phyloP scores from a whole-genome alignment of 2,888 invertebrate species.

The Sialis lutaria region DNA sequence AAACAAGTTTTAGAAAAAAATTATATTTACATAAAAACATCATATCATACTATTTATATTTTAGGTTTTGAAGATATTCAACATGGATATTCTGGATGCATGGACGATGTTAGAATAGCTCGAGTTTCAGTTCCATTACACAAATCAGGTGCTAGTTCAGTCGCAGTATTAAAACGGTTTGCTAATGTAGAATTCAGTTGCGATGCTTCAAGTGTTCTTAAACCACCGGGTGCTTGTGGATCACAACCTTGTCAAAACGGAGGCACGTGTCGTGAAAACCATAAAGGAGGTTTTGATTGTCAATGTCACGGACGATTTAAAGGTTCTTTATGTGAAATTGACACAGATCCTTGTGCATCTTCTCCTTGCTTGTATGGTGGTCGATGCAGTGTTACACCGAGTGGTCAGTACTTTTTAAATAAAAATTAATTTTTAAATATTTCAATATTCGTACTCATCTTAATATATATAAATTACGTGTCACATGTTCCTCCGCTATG shows the following conservation, averaged over 20 bases:
- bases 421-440: neutral
- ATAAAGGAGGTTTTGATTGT: conserved; percentile 51
- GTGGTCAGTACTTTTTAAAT: conserved; percentile 17
- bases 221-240: conserved; percentile 49
- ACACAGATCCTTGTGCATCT: conserved; percentile 76
- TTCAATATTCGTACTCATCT: neutral
- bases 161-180: conserved; percentile 44
- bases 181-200: conserved; percentile 56
- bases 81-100: conserved; percentile 79
- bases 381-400: conserved; percentile 38
- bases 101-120: conserved; percentile 70
- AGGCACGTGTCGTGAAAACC: conserved; percentile 45
- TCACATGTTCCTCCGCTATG: no score
- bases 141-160: conserved; percentile 43
- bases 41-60: neutral
- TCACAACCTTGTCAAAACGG: conserved; percentile 65
- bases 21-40: neutral
- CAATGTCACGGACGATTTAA: conserved; percentile 59
- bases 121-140: conserved; percentile 58
- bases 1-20: conserved; percentile 1
- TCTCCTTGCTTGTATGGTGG: conserved; percentile 73
- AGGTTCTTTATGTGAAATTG: conserved; percentile 68
- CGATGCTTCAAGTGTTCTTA: conserved; percentile 35
- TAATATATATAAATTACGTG: no score
- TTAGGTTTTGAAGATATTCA: conserved; percentile 54